Conservation (phyloP, 2,113 vertebrate species). For the Hypanus sabinus region DNA sequence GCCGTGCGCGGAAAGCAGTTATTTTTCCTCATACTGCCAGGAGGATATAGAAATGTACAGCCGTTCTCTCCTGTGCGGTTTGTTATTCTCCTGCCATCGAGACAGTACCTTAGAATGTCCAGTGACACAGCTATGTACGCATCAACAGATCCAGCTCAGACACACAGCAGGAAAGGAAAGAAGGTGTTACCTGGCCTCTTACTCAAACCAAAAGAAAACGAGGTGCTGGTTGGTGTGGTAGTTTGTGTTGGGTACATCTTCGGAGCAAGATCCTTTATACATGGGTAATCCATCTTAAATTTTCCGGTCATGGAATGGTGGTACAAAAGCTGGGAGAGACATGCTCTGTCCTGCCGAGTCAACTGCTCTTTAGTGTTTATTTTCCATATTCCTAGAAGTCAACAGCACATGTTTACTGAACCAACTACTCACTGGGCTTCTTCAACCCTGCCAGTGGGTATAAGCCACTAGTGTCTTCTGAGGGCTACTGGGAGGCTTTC, state of each 20-base stretch:
- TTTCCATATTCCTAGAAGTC: constrained; percentile 24
- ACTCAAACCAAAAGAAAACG: not conserved
- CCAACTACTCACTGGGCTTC: not conserved
- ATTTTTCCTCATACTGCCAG: not conserved
- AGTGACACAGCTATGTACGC: too few species aligned
- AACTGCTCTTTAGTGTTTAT: not conserved
- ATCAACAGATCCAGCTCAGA: not conserved
- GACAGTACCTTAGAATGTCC: not conserved
- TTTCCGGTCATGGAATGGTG: not conserved
- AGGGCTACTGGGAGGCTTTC: not conserved
- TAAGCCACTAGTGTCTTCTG: too few species aligned
- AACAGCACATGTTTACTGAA: constrained; percentile 15
- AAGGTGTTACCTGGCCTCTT: constrained; percentile 24
- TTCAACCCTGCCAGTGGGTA: not conserved
- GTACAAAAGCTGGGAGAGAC: not conserved
- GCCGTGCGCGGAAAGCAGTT: not conserved
- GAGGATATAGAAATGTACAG: too few species aligned
- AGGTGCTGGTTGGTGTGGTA: not conserved
- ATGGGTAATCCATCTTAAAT: constrained; percentile 26
- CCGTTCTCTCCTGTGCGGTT: not conserved
- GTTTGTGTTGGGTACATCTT: not conserved
- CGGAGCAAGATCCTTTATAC: constrained; percentile 12
- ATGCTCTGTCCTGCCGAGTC: not conserved
- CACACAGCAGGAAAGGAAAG: not conserved
- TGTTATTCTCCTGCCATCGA: too few species aligned